These are phyloP conservation scores for Rutpela maculata DNA, from an alignment of 2,888 invertebrate species.

Conservation along the genomic window DNA sequence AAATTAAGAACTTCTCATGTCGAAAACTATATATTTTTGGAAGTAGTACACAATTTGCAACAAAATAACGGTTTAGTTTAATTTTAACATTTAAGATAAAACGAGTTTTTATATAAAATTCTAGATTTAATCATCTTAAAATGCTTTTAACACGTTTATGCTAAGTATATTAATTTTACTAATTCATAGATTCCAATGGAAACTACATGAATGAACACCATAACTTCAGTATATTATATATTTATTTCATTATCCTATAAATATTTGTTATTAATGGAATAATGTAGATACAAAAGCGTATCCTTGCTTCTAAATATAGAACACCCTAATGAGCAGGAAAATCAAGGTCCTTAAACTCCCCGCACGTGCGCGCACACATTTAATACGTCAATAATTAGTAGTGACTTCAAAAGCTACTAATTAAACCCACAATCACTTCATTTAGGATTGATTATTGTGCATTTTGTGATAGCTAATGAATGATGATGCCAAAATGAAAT, in stretches of 20 bases:
- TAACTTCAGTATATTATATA: background rate
- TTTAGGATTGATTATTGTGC: too few relatives aligned
- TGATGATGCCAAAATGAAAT: too few relatives aligned
- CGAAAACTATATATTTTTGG: background rate
- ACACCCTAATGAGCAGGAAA: background rate
- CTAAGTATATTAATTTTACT: slow-evolving; percentile 3
- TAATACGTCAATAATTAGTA: background rate
- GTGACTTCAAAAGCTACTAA: background rate
- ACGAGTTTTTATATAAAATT: background rate
- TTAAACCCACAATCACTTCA: too few relatives aligned
- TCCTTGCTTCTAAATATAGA: background rate
- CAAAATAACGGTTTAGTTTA: background rate
- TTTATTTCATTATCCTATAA: background rate
- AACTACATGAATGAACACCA: slow-evolving; percentile 12
- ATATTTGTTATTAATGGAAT: background rate
- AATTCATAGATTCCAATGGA: slow-evolving; percentile 9
- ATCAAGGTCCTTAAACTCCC: background rate
- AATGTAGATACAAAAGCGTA: background rate
- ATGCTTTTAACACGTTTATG: background rate
- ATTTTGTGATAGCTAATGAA: too few relatives aligned
- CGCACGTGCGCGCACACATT: background rate
- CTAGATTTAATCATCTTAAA: background rate
- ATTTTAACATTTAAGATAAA: background rate
- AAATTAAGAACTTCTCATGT: background rate
- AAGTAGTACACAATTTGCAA: too few relatives aligned